phyloP scores from a whole-genome alignment of 2,888 invertebrate genomes.

The Phymatocera aterrima region DNA sequence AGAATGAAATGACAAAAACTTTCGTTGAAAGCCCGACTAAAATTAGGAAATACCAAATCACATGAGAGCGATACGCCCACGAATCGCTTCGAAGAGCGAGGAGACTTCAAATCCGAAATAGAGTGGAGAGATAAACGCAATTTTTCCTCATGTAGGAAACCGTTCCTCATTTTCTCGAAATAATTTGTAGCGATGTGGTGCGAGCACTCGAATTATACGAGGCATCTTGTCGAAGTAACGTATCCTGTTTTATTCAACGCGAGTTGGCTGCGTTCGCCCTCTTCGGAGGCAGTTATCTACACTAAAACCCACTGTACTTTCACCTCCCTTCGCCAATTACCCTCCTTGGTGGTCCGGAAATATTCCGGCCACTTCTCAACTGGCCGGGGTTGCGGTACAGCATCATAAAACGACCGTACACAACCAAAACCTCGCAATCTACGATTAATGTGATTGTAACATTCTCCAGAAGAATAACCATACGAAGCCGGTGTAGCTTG shows the following conservation, averaged over 20 bases:
- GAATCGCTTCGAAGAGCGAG: no score
- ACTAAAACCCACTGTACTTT: constrained; percentile 16
- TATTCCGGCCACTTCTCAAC: constrained; percentile 23
- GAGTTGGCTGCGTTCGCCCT: constrained; percentile 22
- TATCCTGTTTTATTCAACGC: constrained; percentile 35
- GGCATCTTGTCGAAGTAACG: constrained; percentile 23
- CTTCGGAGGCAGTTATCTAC: background rate
- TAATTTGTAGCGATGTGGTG: constrained; percentile 15
- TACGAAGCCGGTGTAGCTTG: background rate
- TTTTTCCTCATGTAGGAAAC: background rate
- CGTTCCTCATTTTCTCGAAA: constrained; percentile 12
- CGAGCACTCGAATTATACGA: constrained; percentile 26
- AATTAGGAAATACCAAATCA: no score
- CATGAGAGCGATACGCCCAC: no score
- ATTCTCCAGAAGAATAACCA: background rate
- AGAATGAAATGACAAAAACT: no score
- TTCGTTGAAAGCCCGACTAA: no score
- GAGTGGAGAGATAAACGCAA: background rate
- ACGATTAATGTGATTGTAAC: background rate
- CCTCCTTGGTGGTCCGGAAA: constrained; percentile 30
- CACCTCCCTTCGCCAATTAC: constrained; percentile 32
- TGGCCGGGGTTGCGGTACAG: constrained; percentile 9
- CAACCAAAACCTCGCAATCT: background rate
- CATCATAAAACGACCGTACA: constrained; percentile 5
- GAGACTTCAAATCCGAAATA: background rate